Evolutionary conservation across 2,797 vertebrate species (phyloP).

Genomic region (Mus spretus): DNA sequence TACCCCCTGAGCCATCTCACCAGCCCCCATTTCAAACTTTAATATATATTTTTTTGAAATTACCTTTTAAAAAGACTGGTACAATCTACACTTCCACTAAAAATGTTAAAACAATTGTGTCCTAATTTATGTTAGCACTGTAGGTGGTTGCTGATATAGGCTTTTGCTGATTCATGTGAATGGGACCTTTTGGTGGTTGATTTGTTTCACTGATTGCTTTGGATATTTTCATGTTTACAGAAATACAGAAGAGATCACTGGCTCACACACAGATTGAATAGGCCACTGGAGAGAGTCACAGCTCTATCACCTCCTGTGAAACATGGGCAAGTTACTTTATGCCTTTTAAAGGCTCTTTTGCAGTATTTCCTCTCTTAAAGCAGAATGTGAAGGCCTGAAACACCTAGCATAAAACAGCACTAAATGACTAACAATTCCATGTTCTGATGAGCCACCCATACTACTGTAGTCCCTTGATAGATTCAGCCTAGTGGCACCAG

Average conservation of each 20-base stretch:
- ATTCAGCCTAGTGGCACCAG: neutral
- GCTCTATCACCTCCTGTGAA: neutral
- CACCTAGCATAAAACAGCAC: neutral
- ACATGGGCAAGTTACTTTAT: constrained; percentile 65
- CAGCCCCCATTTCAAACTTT: neutral
- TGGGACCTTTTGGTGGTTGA: neutral
- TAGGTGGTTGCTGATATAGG: neutral
- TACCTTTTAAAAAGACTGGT: neutral
- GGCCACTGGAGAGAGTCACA: neutral
- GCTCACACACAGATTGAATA: constrained; percentile 12
- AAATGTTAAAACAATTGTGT: neutral
- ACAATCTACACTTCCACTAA: neutral
- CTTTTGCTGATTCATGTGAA: neutral
- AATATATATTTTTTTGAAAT: neutral
- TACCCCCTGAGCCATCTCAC: too few relatives aligned
- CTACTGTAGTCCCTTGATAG: neutral
- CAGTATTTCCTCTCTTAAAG: neutral
- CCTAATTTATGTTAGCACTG: neutral
- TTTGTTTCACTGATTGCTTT: constrained; percentile 1
- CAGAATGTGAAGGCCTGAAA: constrained; percentile 8
- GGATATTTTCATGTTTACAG: neutral
- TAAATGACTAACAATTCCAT: neutral
- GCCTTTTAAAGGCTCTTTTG: constrained; percentile 41
- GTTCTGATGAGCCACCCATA: neutral
- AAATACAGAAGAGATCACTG: neutral